Percentiles rank a stretch among this genome's conserved stretches.
Conservation (phyloP, 2,113 vertebrate species). For the Passer domesticus region DNA sequence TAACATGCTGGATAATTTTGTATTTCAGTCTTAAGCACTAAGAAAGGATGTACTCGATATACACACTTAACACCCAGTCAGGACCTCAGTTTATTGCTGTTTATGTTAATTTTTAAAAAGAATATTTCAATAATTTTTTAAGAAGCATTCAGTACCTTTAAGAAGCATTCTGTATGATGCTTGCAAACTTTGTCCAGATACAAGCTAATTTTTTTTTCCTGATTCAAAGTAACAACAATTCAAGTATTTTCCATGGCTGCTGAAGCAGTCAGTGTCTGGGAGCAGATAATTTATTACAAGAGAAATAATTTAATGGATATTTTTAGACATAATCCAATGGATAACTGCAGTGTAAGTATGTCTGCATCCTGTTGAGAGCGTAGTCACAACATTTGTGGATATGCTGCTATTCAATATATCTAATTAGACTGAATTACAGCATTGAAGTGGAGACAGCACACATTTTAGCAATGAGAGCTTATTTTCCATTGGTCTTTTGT, state of each 20-base stretch:
- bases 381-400: neutral
- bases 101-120: neutral
- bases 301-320: neutral
- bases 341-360: neutral
- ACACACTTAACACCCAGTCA: neutral
- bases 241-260: conserved; percentile 85
- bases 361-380: neutral
- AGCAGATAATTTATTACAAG: neutral
- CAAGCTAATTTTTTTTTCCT: conserved; percentile 79
- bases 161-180: conserved; percentile 65
- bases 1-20: neutral
- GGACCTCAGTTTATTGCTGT: neutral
- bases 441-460: neutral
- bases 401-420: neutral
- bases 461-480: neutral
- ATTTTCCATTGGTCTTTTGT: neutral
- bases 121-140: neutral
- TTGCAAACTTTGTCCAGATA: conserved; percentile 79
- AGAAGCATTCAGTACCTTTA: conserved; percentile 52
- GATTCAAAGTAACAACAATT: conserved; percentile 82
- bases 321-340: neutral
- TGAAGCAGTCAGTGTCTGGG: conserved; percentile 76
- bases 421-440: neutral
- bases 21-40: neutral
- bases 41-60: neutral